Base-by-base conservation (phyloP, 2,797 vertebrate species). In the Buceros bicornis region DNA sequence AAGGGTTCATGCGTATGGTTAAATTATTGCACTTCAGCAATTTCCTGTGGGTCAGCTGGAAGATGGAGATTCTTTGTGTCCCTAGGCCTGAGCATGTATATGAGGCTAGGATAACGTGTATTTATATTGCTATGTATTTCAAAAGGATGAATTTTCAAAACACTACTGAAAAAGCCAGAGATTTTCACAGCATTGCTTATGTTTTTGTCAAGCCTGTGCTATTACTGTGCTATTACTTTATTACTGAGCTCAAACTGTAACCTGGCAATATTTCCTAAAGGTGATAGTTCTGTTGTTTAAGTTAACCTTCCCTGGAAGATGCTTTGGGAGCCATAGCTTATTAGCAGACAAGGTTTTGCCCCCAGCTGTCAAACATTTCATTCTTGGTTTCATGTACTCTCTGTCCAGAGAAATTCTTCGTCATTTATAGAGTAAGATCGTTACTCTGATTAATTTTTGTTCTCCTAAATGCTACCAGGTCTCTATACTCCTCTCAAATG, bases 1-100 rank as follows among this genome's bases (percentile, higher is more conserved):
- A 64, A 86, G 79, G 69, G 25, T 60, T 96, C 90, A 78, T 87
- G 83, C 66, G 42, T 76, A 16, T 94, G 54, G 82, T 89, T 92
- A 79, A 66, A 83, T 92, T 89, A 70, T 79, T 92, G 62, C 83
- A 65, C 43, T 94, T 93, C 77, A 93, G 66, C 88, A 91, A 24
- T 84, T 93, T 83, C 48, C 66, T 20, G 31, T 65, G 70, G n/a
- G 78, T 88, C 72, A 91, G 33, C 65, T 60, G 89, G 31, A 51
- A 61, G 50, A 79, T 35, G 42, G 50, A 67, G n/a, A 29, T 65
- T 78, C 20, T 61, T 56, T 67, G 16, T 82, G 31, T 53, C 19
- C 29, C 72, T 85, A 1, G 29, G 53, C 61, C 50, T 57, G 47
- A 78, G 74, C 64, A 53, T 35, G 47, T 48, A 24, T 17, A 43